These are phyloP conservation scores for Troglohyphantes excavatus DNA, from an alignment of 2,888 invertebrate species.

Conservation along the genomic window DNA sequence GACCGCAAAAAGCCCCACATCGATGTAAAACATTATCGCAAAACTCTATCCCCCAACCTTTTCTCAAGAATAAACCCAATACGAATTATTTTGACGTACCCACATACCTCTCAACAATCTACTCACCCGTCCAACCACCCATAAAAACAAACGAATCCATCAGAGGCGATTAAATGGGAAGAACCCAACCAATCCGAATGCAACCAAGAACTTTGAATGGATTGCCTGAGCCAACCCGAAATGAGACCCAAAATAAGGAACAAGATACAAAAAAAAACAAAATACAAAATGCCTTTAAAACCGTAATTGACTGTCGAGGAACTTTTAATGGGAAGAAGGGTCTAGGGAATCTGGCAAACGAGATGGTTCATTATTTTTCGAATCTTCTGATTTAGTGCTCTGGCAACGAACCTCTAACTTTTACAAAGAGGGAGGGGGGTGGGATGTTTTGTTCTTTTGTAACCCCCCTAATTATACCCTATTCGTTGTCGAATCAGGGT, in stretches of 20 bases:
- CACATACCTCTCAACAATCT: too few species aligned
- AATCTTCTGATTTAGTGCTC: slow-evolving; percentile 38
- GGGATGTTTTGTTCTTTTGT: background rate
- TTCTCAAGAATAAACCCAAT: too few species aligned
- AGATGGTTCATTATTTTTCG: slow-evolving; percentile 58
- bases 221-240: background rate
- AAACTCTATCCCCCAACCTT: too few species aligned
- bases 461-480: background rate
- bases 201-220: background rate
- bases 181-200: background rate
- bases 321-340: slow-evolving; percentile 49
- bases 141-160: background rate
- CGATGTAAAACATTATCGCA: too few species aligned
- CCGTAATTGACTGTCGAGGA: slow-evolving; percentile 56
- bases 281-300: slow-evolving; percentile 19
- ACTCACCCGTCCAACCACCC: background rate
- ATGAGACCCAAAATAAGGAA: background rate
- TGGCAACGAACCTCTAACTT: background rate
- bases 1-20: too few species aligned
- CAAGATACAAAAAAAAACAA: background rate
- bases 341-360: background rate
- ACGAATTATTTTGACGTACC: too few species aligned
- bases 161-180: background rate
- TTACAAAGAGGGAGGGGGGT: background rate
- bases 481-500: background rate